Evolutionary conservation across 1,140 invertebrate genomes (phyloP), one percentile per base, ranked within the genome.

Genomic region (Drosophila obscura): DNA sequence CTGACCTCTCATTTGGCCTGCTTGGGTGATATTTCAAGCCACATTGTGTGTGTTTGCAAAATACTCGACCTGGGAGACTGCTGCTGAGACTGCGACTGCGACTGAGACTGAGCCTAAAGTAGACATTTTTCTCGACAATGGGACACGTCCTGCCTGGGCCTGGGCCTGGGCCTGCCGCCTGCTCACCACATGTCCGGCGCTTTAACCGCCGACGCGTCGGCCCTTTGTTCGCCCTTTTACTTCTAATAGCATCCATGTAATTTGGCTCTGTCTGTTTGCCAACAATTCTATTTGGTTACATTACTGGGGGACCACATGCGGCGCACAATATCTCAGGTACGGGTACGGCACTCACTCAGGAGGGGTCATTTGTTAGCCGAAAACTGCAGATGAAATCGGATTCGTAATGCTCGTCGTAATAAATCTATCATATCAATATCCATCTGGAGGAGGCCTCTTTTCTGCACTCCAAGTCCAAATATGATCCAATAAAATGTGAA

Each of bases 221-320:
- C 66, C 80, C 79, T 79, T 87, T 87, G 83, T 87, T 87, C 75
- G 66, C 53, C 66, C 71, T 64, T 80, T 69, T 76, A 72, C 80
- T 87, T 82, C 83, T 87, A 87, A 87, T 87, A 88, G 82, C 83
- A 82, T 81, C 74, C 74, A 60, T 87, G 82, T 87, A 82, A 87
- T 82, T 87, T 87, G 83, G 59, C 69, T 88, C 88, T 88, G 82
- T 85, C 5, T 39, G 35, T 39, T 87, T 88, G 82, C 74, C 80
- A 88, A 87, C 82, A 87, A 87, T 88, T 87, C 83, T 87, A 87
- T 87, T 87, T 87, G 82, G 82, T 73, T 81, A 78, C 83, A 88
- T 62, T 88, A 43, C 67, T 63, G 55, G 48, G 43, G 57, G 82
- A 83, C 82, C 82, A 76, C 82, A 88, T 82, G 79, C 83, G 16